These are phyloP conservation scores for Xenopus laevis DNA, from an alignment of 2,113 vertebrate genomes.

Conservation along the genomic window DNA sequence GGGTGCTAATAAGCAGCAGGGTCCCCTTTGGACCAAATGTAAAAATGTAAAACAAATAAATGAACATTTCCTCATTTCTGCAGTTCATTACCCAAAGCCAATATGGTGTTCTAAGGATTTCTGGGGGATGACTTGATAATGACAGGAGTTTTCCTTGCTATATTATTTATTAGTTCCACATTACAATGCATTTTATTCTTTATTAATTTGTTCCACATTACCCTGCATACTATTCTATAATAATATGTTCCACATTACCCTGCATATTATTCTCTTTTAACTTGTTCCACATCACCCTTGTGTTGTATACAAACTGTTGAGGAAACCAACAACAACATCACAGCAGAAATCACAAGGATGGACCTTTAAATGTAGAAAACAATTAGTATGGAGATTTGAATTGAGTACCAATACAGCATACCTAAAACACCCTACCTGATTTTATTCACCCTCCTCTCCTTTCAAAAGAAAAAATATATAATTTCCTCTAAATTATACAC, in stretches of 20 bases:
- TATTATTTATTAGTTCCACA: constrained; percentile 2
- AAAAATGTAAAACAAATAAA: constrained; percentile 2
- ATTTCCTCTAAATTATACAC: too few species aligned
- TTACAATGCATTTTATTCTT: background rate
- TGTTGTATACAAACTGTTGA: too few species aligned
- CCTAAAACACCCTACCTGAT: too few species aligned
- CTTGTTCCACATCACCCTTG: background rate
- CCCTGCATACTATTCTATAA: background rate
- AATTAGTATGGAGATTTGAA: too few species aligned
- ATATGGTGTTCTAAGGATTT: background rate
- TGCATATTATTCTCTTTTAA: background rate
- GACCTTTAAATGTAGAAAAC: too few species aligned
- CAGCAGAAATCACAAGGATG: too few species aligned
- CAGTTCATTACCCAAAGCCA: background rate
- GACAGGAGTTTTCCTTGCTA: background rate
- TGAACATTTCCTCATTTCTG: background rate
- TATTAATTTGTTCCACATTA: background rate
- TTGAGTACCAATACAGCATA: too few species aligned
- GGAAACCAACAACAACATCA: too few species aligned
- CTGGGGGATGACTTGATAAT: background rate
- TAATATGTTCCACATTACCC: background rate
- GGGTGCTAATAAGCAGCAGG: background rate
- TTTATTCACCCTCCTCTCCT: too few species aligned
- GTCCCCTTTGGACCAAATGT: background rate
- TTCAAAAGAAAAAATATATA: too few species aligned